Conservation (phyloP, 2,113 vertebrate species). For the Apodemus sylvaticus region DNA sequence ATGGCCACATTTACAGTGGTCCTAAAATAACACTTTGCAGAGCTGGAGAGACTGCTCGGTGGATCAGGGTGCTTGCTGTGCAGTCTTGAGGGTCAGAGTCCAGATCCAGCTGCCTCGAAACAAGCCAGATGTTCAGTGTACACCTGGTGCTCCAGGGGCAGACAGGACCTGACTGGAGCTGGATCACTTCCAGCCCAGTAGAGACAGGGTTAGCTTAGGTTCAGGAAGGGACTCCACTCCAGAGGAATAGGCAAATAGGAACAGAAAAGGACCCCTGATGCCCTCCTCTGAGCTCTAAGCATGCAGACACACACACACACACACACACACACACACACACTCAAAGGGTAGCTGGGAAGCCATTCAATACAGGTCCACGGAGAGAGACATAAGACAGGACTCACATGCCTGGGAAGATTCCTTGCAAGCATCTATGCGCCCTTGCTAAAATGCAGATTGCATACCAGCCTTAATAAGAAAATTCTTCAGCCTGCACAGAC, state of each 20-base stretch:
- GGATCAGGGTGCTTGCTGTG: too few relatives aligned
- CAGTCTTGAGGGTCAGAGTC: background rate
- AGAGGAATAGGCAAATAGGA: background rate
- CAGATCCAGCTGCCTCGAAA: background rate
- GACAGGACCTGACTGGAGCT: background rate
- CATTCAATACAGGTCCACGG: slow-evolving; percentile 9
- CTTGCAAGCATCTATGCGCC: slow-evolving; percentile 36
- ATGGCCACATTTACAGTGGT: slow-evolving; percentile 17
- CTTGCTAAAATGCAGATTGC: slow-evolving; percentile 62
- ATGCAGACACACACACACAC: background rate
- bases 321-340: background rate
- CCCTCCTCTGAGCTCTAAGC: background rate
- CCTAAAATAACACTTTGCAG: slow-evolving; percentile 44
- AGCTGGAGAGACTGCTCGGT: background rate
- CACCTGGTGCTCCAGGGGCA: background rate
- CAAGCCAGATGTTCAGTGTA: background rate
- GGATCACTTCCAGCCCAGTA: background rate
- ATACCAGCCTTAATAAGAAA: slow-evolving; percentile 65
- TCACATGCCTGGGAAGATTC: slow-evolving; percentile 57
- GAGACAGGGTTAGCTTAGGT: background rate
- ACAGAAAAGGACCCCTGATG: background rate
- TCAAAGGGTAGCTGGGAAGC: background rate
- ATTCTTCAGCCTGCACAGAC: slow-evolving; percentile 67
- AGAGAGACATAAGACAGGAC: slow-evolving; percentile 55
- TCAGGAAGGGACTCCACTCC: background rate